Evolutionary conservation across 1,140 invertebrate species (phyloP).

Genomic region (Rhyacophila brunnea): DNA sequence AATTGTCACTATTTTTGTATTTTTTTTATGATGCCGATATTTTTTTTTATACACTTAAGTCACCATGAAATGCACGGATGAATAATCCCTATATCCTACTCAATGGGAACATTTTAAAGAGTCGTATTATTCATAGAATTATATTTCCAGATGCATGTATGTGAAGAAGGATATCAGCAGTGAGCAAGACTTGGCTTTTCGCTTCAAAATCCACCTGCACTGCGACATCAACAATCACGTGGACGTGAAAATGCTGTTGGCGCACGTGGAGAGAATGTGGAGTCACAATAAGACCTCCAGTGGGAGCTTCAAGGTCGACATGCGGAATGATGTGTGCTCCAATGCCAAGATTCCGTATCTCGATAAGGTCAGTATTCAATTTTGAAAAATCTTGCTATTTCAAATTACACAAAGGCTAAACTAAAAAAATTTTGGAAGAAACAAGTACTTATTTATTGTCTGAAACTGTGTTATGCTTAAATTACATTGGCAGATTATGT

Average conservation of each 20-base stretch:
- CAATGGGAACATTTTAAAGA: too few relatives aligned
- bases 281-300: slow-evolving; percentile 13
- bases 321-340: slow-evolving; percentile 42
- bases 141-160: slow-evolving; percentile 45
- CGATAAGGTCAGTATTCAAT: slow-evolving; percentile 46
- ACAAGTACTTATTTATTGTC: too few relatives aligned
- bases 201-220: slow-evolving; percentile 42
- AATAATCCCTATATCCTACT: too few relatives aligned
- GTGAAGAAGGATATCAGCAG: slow-evolving; percentile 34
- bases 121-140: background rate
- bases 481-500: too few relatives aligned
- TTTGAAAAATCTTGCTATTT: too few relatives aligned
- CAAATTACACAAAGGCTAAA: too few relatives aligned
- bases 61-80: too few relatives aligned
- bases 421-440: too few relatives aligned
- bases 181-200: slow-evolving; percentile 40
- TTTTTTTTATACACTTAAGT: too few relatives aligned
- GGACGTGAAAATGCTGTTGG: slow-evolving; percentile 35
- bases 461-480: too few relatives aligned
- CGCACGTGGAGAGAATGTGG: slow-evolving; percentile 14
- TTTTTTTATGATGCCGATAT: too few relatives aligned
- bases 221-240: slow-evolving; percentile 38
- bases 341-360: slow-evolving; percentile 42
- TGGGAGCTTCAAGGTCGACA: slow-evolving; percentile 37
- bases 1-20: too few relatives aligned